A percentile compares a stretch with the other conserved stretches of the same genome.
These are phyloP conservation scores for Gymnosoma rotundatum DNA, from an alignment of 2,888 invertebrate genomes.

Conservation along the genomic window DNA sequence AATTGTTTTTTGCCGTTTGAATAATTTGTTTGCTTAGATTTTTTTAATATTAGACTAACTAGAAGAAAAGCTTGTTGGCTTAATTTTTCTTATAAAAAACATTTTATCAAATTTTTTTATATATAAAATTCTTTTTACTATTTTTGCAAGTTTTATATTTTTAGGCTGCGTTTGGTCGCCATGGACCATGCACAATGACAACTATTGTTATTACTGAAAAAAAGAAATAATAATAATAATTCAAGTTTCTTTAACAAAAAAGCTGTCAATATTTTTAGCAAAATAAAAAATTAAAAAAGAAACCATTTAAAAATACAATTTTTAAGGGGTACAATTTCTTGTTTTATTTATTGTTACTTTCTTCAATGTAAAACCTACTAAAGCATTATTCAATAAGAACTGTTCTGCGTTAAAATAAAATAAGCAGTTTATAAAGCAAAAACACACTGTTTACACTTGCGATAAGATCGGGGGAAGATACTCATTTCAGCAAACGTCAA, in stretches of 20 bases:
- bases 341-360: too few relatives aligned
- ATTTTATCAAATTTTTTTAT: conserved; percentile 64
- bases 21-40: neutral
- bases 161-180: neutral
- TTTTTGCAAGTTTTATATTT: neutral
- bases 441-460: too few relatives aligned
- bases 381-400: too few relatives aligned
- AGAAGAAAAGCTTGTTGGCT: conserved; percentile 62
- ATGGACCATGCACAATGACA: neutral
- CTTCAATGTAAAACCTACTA: too few relatives aligned
- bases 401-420: too few relatives aligned
- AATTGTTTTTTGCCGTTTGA: conserved; percentile 13
- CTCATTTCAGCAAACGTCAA: too few relatives aligned
- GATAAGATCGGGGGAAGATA: too few relatives aligned
- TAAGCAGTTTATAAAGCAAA: too few relatives aligned
- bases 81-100: conserved; percentile 49
- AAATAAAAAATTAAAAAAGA: neutral
- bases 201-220: neutral
- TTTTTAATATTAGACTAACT: conserved; percentile 51
- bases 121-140: neutral
- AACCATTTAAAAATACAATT: neutral
- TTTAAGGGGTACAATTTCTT: too few relatives aligned
- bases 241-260: neutral
- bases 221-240: neutral
- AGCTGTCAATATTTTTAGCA: neutral